Evolutionary conservation across 2,113 vertebrate species (phyloP).

Genomic region (Asarcornis scutulata): DNA sequence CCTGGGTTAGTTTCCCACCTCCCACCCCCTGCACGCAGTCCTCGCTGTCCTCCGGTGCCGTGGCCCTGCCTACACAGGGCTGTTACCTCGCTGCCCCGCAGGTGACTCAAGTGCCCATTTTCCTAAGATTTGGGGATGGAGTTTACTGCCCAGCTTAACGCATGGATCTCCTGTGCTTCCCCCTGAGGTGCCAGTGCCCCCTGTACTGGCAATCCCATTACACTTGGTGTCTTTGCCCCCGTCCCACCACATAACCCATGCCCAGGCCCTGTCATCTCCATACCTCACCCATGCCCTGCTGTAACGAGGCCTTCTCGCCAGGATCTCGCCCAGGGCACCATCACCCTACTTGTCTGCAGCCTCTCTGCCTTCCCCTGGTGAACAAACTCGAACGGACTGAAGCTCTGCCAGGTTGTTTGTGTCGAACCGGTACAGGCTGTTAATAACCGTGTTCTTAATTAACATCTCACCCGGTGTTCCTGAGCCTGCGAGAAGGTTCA

Average conservation of each 20-base stretch:
- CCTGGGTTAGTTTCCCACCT: not conserved
- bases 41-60: not conserved
- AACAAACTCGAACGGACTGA: not conserved
- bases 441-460: not conserved
- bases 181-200: not conserved
- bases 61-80: not conserved
- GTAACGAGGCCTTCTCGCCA: not conserved
- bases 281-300: not conserved
- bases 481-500: not conserved
- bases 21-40: not conserved
- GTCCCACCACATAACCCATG: rapidly evolving
- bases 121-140: not conserved
- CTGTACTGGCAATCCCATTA: not conserved
- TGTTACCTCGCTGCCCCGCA: not conserved
- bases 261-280: rapidly evolving
- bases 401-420: not conserved
- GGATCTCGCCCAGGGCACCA: not conserved
- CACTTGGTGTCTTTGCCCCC: not conserved
- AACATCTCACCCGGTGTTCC: not conserved
- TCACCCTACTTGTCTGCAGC: not conserved
- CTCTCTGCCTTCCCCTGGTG: not conserved
- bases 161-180: not conserved
- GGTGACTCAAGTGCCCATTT: not conserved
- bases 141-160: not conserved
- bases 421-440: not conserved